Base-by-base conservation (phyloP, 2,888 invertebrate genomes). In the Megaustenia siamemsis region DNA sequence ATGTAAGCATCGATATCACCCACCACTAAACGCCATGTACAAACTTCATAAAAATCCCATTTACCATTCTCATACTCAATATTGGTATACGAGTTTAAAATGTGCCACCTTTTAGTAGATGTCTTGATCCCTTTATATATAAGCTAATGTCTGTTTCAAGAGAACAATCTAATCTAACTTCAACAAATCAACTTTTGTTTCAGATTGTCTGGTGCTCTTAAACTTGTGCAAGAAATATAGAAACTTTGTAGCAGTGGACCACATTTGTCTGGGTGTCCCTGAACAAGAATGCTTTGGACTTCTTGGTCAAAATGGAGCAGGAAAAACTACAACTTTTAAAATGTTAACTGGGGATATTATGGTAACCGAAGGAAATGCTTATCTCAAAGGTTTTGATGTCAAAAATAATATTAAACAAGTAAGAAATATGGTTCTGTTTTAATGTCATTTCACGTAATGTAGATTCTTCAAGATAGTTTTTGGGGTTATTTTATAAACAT, bases 301-400 rank as follows among this genome's bases (percentile, higher is more conserved):
- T 5, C 94, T 98, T 75, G 94, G 98, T 0, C 96, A 97, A 89
- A 98, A 98, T 93, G 97, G 98, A 1, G 97, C 97, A 0, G 97
- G 97, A 15, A 98, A 98, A 93, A 97, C 97, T 4, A 97, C 97
- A 0, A 97, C 97, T 18, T 98, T 98, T 94, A 96, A 94, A 94
- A 95, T 95, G 95, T 91, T 96, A 88, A 95, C 95, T 2, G 95
- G 95, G 18, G 95, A 95, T 86, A 89, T 93, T 8, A 87, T 89
- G 45, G 93, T 95, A 8, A 94, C 95, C 6, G 89, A 91, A 12
- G 96, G 96, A n/a, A 94, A 95, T 87, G 95, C 95, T 10, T 93
- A 93, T 86, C 93, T 96, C 38, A 93, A 93, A 86, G 94, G 94
- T 10, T 90, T 91, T 82, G 90, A 90, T 80, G 88, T 92, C 32